phyloP scores from a whole-genome alignment of 2,113 vertebrate genomes.

The Poeciliopsis turrubarensis region DNA sequence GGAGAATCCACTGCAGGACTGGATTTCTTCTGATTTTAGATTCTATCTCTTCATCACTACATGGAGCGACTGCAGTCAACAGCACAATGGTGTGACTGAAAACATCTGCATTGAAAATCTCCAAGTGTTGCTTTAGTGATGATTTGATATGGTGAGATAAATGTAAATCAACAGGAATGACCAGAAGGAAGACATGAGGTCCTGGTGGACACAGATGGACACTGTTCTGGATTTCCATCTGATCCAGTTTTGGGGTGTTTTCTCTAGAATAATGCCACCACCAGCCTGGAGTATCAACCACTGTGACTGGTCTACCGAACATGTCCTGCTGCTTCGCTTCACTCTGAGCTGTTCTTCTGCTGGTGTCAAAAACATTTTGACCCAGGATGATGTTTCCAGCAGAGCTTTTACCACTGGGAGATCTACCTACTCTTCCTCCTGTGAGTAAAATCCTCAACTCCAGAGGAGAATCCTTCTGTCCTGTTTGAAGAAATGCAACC shows the following conservation, averaged over 20 bases:
- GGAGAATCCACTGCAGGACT: slow-evolving; percentile 11
- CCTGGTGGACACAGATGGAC: slow-evolving; percentile 21
- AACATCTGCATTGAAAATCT: background rate
- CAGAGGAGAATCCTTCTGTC: too few species aligned
- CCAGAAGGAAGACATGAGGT: slow-evolving; percentile 22
- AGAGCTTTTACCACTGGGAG: slow-evolving; percentile 14
- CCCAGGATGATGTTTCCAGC: slow-evolving; percentile 17
- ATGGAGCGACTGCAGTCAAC: background rate
- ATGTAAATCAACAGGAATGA: background rate
- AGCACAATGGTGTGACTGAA: background rate
- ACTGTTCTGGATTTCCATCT: slow-evolving; percentile 31
- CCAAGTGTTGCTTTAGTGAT: background rate
- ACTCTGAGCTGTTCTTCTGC: slow-evolving; percentile 25
- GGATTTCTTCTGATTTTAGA: background rate
- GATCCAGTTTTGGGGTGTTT: slow-evolving; percentile 21
- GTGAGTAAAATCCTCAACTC: slow-evolving; percentile 24
- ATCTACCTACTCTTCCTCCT: background rate
- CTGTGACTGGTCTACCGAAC: background rate
- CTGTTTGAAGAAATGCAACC: too few species aligned
- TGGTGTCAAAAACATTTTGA: slow-evolving; percentile 26
- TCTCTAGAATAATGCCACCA: background rate
- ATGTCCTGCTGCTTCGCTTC: slow-evolving; percentile 3
- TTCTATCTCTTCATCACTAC: background rate
- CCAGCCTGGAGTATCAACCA: slow-evolving; percentile 26
- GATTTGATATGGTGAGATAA: accelerated